Evolutionary conservation across 2,888 invertebrate species (phyloP).

Genomic region (Boloria euphrosyne): DNA sequence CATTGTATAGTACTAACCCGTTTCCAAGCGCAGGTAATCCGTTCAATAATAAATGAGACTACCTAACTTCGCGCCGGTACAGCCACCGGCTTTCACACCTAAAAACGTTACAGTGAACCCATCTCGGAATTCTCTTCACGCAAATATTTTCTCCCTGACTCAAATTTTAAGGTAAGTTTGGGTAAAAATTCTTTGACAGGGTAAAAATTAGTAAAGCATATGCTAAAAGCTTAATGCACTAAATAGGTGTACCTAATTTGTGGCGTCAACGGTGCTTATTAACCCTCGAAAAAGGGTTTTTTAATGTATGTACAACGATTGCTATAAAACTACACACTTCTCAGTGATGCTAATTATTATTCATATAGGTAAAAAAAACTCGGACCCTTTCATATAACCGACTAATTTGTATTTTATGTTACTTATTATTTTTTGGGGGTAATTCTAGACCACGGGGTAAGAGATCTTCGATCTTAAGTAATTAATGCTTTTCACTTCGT

Average conservation of each 20-base stretch:
- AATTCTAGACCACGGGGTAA: too few species aligned
- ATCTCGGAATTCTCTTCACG: conserved; percentile 45
- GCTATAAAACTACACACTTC: neutral
- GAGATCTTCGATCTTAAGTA: too few species aligned
- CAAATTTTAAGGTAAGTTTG: neutral
- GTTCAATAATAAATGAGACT: conserved; percentile 80
- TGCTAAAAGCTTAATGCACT: conserved; percentile 78
- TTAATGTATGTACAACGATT: neutral
- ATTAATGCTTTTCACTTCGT: too few species aligned
- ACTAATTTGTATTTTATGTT: too few species aligned
- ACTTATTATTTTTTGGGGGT: too few species aligned
- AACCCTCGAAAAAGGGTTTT: neutral
- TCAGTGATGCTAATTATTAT: too few species aligned
- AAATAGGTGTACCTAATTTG: conserved; percentile 62
- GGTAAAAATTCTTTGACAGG: neutral
- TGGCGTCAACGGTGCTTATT: conserved; percentile 24
- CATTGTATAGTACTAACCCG: conserved; percentile 19
- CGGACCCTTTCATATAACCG: too few species aligned
- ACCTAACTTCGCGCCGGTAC: conserved; percentile 65
- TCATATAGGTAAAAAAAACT: too few species aligned
- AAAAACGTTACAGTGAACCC: conserved; percentile 61
- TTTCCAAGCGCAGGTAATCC: conserved; percentile 55
- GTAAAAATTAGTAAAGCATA: neutral
- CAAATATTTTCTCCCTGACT: conserved; percentile 40
- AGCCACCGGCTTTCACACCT: conserved; percentile 64